Percentiles rank a stretch among this genome's conserved stretches.
These are phyloP conservation scores for Thecocarcelia acutangulata DNA, from an alignment of 2,888 invertebrate species.

Conservation along the genomic window DNA sequence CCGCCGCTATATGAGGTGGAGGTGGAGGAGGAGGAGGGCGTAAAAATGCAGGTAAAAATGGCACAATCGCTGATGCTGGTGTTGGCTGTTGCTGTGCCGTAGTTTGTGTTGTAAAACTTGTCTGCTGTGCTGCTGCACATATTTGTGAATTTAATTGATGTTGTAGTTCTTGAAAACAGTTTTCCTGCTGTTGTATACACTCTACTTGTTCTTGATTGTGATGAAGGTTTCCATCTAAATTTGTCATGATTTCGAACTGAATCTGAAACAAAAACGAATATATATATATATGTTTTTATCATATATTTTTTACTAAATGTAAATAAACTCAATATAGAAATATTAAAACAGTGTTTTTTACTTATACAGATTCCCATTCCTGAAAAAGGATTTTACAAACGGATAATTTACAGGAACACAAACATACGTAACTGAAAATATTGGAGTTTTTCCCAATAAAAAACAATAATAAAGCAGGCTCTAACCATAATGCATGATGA, in stretches of 20 bases:
- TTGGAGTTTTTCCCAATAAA: too few relatives aligned
- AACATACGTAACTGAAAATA: too few relatives aligned
- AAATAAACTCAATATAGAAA: too few relatives aligned
- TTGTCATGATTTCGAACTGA: conserved; percentile 76
- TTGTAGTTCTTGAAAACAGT: conserved; percentile 78
- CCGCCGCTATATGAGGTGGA: conserved; percentile 83
- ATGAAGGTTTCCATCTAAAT: conserved; percentile 75
- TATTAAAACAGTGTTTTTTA: too few relatives aligned
- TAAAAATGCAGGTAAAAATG: conserved; percentile 79
- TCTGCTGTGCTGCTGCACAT: conserved; percentile 63
- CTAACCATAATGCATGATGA: too few relatives aligned
- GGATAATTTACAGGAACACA: too few relatives aligned
- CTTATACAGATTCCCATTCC: too few relatives aligned
- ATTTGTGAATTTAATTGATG: conserved; percentile 78
- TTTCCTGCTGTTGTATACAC: conserved; percentile 77
- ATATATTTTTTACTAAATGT: too few relatives aligned
- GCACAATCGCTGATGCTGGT: conserved; percentile 73
- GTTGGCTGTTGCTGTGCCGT: conserved; percentile 45
- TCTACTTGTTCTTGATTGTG: conserved; percentile 77
- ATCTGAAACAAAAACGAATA: conserved; percentile 73
- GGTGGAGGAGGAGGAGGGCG: conserved; percentile 77
- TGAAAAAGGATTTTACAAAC: too few relatives aligned
- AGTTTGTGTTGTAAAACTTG: conserved; percentile 50
- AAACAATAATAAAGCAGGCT: too few relatives aligned
- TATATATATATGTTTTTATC: too few relatives aligned